Conservation (phyloP, 2,888 invertebrate species). For the Eudemis profundana region DNA sequence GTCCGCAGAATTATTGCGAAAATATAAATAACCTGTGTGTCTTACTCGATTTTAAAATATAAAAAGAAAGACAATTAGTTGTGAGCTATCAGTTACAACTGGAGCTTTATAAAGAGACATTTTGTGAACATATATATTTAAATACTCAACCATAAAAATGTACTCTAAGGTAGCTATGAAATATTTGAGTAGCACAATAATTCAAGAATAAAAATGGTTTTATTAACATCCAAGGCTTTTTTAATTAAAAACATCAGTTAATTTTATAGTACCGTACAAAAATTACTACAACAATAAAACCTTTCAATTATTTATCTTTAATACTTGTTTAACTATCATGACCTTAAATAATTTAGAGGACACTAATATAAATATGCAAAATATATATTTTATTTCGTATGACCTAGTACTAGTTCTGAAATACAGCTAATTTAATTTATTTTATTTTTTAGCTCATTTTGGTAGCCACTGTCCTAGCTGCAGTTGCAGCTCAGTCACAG, state of each 20-base stretch:
- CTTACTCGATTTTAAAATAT: not conserved
- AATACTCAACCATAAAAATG: not conserved
- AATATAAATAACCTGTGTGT: slow-evolving; percentile 13
- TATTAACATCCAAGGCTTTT: too few species aligned
- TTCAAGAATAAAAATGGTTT: too few species aligned
- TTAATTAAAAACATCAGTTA: too few species aligned
- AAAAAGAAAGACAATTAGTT: slow-evolving; percentile 1
- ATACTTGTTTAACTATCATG: not conserved
- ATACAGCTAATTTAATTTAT: not conserved
- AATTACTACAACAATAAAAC: not conserved
- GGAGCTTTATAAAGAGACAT: not conserved
- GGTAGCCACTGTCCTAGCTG: slow-evolving; percentile 45
- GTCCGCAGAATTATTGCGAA: slow-evolving; percentile 7
- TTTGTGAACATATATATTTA: too few species aligned
- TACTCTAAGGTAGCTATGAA: slow-evolving; percentile 5
- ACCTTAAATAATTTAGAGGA: too few species aligned
- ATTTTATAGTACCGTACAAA: too few species aligned
- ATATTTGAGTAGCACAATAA: too few species aligned
- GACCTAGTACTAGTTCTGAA: not conserved
- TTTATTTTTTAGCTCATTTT: slow-evolving; percentile 44
- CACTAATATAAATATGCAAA: too few species aligned
- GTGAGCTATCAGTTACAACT: slow-evolving; percentile 11
- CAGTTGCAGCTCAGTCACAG: slow-evolving; percentile 44
- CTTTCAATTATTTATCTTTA: not conserved
- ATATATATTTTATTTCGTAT: too few species aligned